These are phyloP conservation scores for Diarsia rubi DNA, from an alignment of 2,888 invertebrate species.

Conservation along the genomic window DNA sequence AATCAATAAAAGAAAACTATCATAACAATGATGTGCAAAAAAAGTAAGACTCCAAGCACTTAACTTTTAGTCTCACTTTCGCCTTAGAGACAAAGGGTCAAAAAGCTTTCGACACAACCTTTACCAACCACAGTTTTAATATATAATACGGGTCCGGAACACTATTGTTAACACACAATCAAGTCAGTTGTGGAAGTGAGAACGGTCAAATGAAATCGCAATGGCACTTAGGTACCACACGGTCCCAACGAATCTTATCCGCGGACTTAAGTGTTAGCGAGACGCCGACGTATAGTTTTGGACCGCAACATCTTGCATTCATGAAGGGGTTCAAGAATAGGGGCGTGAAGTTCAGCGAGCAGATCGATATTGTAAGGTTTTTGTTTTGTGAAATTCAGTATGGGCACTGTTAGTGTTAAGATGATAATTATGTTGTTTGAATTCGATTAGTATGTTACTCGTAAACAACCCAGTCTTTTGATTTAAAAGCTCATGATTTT, in stretches of 20 bases:
- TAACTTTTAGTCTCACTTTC: slow-evolving; percentile 24
- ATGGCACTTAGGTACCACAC: slow-evolving; percentile 71
- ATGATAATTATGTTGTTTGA: neutral
- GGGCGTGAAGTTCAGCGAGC: slow-evolving; percentile 22
- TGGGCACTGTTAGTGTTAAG: neutral
- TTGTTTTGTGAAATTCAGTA: neutral
- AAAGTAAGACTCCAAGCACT: slow-evolving; percentile 3
- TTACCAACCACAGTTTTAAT: slow-evolving; percentile 48
- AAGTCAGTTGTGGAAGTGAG: slow-evolving; percentile 61
- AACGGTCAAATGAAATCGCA: slow-evolving; percentile 71
- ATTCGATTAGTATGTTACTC: neutral
- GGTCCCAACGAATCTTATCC: slow-evolving; percentile 74
- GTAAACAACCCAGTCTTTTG: too few relatives aligned
- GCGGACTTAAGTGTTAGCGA: slow-evolving; percentile 74
- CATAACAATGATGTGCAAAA: neutral
- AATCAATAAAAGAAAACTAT: neutral
- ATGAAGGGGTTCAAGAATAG: slow-evolving; percentile 71
- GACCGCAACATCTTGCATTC: slow-evolving; percentile 80
- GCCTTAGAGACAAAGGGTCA: slow-evolving; percentile 33
- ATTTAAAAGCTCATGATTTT: too few relatives aligned
- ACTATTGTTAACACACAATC: slow-evolving; percentile 67
- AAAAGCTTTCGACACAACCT: slow-evolving; percentile 32
- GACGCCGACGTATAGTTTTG: slow-evolving; percentile 63
- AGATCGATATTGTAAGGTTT: slow-evolving; percentile 14
- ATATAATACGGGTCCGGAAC: slow-evolving; percentile 53